Conservation (phyloP, 1,140 invertebrate genomes). For the Drosophila subobscura region DNA sequence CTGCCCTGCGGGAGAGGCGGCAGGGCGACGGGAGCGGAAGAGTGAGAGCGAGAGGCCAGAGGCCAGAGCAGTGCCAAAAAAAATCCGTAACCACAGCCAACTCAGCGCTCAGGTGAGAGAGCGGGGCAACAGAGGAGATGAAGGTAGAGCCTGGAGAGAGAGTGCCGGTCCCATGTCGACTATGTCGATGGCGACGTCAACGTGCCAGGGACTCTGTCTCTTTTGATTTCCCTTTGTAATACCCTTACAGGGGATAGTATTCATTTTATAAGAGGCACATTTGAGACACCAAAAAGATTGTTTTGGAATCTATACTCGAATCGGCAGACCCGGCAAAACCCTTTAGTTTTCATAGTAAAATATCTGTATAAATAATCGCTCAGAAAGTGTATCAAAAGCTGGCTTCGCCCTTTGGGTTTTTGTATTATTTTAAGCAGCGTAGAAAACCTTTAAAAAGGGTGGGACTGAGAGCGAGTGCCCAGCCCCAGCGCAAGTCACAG, state of each 20-base stretch:
- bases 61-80: conserved; percentile 59
- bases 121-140: conserved; percentile 1
- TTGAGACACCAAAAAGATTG: no score
- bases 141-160: conserved; percentile 10
- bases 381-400: no score
- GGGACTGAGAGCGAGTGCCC: not conserved
- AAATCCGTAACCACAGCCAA: conserved; percentile 7
- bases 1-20: conserved; percentile 32
- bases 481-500: not conserved
- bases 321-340: no score
- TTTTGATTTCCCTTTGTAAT: conserved; percentile 6
- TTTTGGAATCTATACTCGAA: no score
- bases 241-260: no score
- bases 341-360: no score
- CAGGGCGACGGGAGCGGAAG: not conserved
- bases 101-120: conserved; percentile 20
- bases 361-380: no score
- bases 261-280: no score
- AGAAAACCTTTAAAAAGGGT: conserved; percentile 35
- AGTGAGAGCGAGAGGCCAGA: conserved; percentile 17
- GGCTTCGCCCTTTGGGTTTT: not conserved
- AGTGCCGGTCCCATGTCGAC: conserved; percentile 52
- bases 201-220: conserved; percentile 38
- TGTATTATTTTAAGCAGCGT: conserved; percentile 49
- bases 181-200: conserved; percentile 64